Percentiles rank a stretch among this genome's conserved stretches.
phyloP scores from a whole-genome alignment of 2,888 invertebrate genomes.

The Monochamus alternatus region DNA sequence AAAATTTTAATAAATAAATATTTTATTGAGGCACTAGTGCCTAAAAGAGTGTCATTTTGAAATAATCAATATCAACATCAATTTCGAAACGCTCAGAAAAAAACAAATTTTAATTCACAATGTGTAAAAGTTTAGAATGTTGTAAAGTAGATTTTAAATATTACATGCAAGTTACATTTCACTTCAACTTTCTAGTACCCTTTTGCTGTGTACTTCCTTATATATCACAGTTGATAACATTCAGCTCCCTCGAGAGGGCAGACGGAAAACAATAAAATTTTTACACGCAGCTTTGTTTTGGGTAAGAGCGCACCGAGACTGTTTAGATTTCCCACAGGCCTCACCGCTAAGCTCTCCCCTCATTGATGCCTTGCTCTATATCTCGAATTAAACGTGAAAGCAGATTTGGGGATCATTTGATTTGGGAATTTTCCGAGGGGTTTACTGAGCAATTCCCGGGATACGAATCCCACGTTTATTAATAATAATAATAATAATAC shows the following conservation, averaged over 20 bases:
- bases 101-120: too few relatives aligned
- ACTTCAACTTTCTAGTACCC: neutral
- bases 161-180: neutral
- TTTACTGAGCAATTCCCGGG: slow-evolving; percentile 11
- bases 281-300: slow-evolving; percentile 23
- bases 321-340: slow-evolving; percentile 29
- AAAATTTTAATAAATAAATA: too few relatives aligned
- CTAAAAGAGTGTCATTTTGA: too few relatives aligned
- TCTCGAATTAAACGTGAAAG: slow-evolving; percentile 14
- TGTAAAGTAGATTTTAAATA: neutral
- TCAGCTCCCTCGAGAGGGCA: neutral
- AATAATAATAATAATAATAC: too few relatives aligned
- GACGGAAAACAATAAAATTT: slow-evolving; percentile 22
- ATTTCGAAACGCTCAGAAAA: too few relatives aligned
- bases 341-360: slow-evolving; percentile 10
- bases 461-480: neutral
- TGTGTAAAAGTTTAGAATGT: too few relatives aligned
- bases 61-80: too few relatives aligned
- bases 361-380: slow-evolving; percentile 12
- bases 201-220: neutral
- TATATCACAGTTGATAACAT: slow-evolving; percentile 12
- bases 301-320: slow-evolving; percentile 15
- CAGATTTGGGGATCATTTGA: slow-evolving; percentile 19
- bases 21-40: too few relatives aligned
- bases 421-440: slow-evolving; percentile 22